Percentiles rank a stretch among this genome's conserved stretches.
phyloP scores from a whole-genome alignment of 1,140 invertebrate species.

The Mizuhopecten yessoensis region DNA sequence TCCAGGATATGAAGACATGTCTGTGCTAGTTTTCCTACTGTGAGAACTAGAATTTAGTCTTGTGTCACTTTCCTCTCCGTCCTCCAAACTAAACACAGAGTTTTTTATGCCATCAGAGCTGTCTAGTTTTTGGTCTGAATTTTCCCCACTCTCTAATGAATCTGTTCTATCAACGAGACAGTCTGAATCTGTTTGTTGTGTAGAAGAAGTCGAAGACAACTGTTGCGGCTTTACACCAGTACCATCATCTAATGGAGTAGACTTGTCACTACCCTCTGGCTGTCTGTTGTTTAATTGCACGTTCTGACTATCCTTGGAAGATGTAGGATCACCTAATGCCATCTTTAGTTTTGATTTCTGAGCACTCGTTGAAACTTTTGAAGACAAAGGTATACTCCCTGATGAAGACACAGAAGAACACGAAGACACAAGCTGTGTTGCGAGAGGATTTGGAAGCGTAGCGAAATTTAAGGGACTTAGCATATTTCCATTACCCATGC shows the following conservation, averaged over 20 bases:
- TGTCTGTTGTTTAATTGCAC: slow-evolving; percentile 45
- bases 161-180: background rate
- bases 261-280: slow-evolving; percentile 21
- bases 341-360: background rate
- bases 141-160: background rate
- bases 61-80: background rate
- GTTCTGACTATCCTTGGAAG: slow-evolving; percentile 44
- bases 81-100: background rate
- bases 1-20: slow-evolving; percentile 12
- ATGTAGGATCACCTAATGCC: background rate
- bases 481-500: slow-evolving; percentile 45
- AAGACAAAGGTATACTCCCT: slow-evolving; percentile 29
- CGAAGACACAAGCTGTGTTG: slow-evolving; percentile 58
- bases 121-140: slow-evolving; percentile 46
- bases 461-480: slow-evolving; percentile 20
- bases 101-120: slow-evolving; percentile 30
- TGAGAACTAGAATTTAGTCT: background rate
- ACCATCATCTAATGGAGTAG: slow-evolving; percentile 35
- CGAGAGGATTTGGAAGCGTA: slow-evolving; percentile 57
- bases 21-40: background rate
- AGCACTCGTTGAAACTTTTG: slow-evolving; percentile 28
- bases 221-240: background rate
- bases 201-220: background rate
- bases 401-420: slow-evolving; percentile 41
- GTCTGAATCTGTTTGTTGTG: slow-evolving; percentile 20